phyloP scores from a whole-genome alignment of 2,888 invertebrate genomes.

The Drosophila eohydei region DNA sequence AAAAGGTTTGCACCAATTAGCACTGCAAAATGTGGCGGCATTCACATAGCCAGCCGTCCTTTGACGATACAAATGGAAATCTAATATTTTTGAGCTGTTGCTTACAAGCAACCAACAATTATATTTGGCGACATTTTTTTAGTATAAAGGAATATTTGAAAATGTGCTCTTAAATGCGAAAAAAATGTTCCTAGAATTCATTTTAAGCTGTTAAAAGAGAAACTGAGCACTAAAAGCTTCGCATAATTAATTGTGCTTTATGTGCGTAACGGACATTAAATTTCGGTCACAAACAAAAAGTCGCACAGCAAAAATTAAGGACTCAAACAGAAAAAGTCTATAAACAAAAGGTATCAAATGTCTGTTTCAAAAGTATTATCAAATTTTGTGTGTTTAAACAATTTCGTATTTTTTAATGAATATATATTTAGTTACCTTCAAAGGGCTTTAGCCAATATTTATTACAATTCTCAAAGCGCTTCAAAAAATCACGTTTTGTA shows the following conservation, averaged over 20 bases:
- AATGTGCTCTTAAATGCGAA: not conserved
- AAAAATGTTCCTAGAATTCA: not conserved
- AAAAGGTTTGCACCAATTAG: conserved; percentile 31
- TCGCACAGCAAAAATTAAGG: too few relatives aligned
- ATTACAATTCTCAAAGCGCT: too few relatives aligned
- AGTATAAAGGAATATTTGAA: not conserved
- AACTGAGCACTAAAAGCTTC: not conserved
- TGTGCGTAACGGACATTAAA: not conserved
- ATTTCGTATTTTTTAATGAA: too few relatives aligned
- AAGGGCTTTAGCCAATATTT: too few relatives aligned
- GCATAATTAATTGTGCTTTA: not conserved
- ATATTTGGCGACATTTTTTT: not conserved
- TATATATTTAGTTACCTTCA: too few relatives aligned
- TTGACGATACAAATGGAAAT: conserved; percentile 15
- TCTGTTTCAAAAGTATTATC: too few relatives aligned
- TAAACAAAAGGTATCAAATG: too few relatives aligned
- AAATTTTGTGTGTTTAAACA: too few relatives aligned
- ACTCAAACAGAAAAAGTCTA: too few relatives aligned
- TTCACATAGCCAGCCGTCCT: not conserved
- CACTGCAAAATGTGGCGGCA: conserved; percentile 14
- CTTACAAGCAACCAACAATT: not conserved
- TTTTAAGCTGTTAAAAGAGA: not conserved
- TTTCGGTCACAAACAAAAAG: not conserved
- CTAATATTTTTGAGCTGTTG: conserved; percentile 4
- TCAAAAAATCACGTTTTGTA: too few relatives aligned